phyloP scores from a whole-genome alignment of 92 coral and sea anemone genomes.

The Phenganax stokvisi region DNA sequence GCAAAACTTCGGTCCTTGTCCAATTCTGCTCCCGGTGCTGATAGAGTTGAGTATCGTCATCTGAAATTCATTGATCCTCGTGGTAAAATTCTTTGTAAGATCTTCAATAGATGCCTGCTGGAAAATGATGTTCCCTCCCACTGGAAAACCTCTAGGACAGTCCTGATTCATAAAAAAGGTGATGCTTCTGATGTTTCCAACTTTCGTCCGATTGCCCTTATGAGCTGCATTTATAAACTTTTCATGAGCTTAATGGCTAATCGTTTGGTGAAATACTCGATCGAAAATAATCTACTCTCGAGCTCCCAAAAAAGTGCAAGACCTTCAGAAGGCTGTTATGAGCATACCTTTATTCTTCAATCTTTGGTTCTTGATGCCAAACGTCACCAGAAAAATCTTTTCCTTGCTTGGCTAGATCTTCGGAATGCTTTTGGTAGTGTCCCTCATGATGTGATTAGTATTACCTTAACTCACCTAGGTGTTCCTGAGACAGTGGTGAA shows the following conservation, averaged over 20 bases:
- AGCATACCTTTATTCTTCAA: not conserved
- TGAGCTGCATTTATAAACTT: slow-evolving; percentile 8
- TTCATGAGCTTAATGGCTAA: not conserved
- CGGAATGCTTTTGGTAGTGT: slow-evolving; percentile 12
- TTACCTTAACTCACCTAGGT: not conserved
- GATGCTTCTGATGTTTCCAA: not conserved
- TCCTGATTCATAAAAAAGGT: slow-evolving; percentile 15
- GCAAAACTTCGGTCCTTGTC: not conserved
- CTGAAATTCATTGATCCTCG: not conserved
- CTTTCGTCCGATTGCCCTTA: slow-evolving; percentile 23
- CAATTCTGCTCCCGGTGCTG: slow-evolving; percentile 3
- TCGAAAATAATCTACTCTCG: not conserved
- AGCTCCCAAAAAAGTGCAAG: slow-evolving; percentile 1
- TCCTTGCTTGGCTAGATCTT: slow-evolving; percentile 6
- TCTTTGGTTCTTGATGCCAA: not conserved
- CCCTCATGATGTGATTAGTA: not conserved
- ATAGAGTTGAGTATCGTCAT: slow-evolving; percentile 5
- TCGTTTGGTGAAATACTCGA: slow-evolving; percentile 1
- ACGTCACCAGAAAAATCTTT: not conserved
- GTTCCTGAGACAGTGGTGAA: not conserved
- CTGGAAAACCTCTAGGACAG: not conserved
- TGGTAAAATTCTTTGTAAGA: not conserved
- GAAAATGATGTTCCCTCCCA: not conserved
- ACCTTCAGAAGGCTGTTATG: slow-evolving; percentile 25
- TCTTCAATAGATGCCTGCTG: not conserved